Conservation (phyloP, 2,113 vertebrate genomes). For the Ia io region DNA sequence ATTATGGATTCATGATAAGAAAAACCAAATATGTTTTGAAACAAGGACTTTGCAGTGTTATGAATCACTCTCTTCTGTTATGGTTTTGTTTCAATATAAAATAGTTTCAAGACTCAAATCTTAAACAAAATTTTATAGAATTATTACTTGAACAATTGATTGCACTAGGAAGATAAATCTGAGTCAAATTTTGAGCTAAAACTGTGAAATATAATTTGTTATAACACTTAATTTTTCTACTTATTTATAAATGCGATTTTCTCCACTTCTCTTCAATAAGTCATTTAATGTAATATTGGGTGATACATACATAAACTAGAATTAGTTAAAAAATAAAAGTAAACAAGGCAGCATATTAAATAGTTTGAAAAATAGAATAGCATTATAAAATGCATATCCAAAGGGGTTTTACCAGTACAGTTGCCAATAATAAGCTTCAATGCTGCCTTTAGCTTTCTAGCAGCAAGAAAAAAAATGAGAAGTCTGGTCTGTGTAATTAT, state of each 20-base stretch:
- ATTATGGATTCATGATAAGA: background rate
- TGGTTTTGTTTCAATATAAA: background rate
- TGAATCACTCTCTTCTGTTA: background rate
- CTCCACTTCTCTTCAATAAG: background rate
- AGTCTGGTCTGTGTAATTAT: background rate
- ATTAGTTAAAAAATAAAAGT: background rate
- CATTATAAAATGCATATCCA: background rate
- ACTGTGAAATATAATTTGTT: background rate
- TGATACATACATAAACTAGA: background rate
- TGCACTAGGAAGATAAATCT: background rate
- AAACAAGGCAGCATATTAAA: background rate
- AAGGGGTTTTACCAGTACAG: rapidly evolving
- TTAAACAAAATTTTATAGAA: background rate
- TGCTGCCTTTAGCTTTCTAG: background rate
- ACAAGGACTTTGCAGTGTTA: background rate
- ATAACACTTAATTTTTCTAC: background rate
- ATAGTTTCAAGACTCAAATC: background rate
- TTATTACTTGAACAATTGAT: background rate
- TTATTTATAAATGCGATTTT: background rate
- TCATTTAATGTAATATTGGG: background rate
- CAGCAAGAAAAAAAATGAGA: background rate
- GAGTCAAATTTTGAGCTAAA: background rate
- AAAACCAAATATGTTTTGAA: constrained; percentile 18
- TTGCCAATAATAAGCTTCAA: background rate
- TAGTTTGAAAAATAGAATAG: background rate